phyloP scores from a whole-genome alignment of 2,113 vertebrate species.

The Colaptes auratus region DNA sequence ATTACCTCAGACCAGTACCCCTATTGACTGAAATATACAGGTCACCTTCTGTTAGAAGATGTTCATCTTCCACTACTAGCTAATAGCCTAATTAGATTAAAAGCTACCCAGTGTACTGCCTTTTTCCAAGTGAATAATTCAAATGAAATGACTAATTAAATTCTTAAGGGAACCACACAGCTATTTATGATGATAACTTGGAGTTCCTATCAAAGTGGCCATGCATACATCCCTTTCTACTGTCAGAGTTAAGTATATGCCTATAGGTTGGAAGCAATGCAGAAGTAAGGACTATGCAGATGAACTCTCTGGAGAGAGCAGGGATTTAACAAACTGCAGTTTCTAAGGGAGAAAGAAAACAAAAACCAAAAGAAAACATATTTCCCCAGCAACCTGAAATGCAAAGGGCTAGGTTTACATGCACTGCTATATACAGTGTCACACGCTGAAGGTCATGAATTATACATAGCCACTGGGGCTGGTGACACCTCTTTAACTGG shows the following conservation, averaged over 20 bases:
- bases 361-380: background rate
- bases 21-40: conserved; percentile 16
- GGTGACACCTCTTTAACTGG: background rate
- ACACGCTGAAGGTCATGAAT: background rate
- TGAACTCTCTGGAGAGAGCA: background rate
- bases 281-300: background rate
- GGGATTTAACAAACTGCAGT: background rate
- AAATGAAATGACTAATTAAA: conserved; percentile 55
- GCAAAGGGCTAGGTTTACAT: background rate
- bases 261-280: background rate
- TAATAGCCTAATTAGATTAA: conserved; percentile 72
- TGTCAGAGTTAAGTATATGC: background rate
- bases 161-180: conserved; percentile 20
- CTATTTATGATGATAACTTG: background rate
- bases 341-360: background rate
- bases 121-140: conserved; percentile 69
- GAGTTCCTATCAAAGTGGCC: background rate
- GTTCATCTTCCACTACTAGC: background rate
- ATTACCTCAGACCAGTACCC: background rate
- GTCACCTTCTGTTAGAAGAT: conserved; percentile 34
- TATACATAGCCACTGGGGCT: background rate
- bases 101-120: conserved; percentile 25
- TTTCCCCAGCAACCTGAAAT: background rate
- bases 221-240: background rate
- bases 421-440: background rate